A percentile compares a stretch with the other conserved stretches of the same genome.
Evolutionary conservation across 2,113 vertebrate species (phyloP).

Genomic region (Heteronetta atricapilla): DNA sequence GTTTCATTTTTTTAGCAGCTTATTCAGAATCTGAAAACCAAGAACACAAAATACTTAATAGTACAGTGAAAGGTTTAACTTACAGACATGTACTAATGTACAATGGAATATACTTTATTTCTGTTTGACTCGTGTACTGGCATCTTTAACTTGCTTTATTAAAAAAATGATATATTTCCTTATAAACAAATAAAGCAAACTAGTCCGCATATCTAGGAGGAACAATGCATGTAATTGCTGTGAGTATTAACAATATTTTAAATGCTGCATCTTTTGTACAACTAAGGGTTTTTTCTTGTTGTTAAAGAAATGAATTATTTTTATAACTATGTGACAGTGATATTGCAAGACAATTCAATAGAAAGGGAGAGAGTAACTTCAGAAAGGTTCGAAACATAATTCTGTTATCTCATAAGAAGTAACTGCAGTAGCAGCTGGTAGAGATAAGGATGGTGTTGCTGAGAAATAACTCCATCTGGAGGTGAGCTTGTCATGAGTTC

Average conservation of each 20-base stretch:
- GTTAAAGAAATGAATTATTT: neutral
- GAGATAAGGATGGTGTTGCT: neutral
- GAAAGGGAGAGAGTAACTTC: neutral
- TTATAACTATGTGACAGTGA: neutral
- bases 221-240: neutral
- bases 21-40: neutral
- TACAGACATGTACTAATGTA: neutral
- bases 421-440: neutral
- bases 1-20: neutral
- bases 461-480: neutral
- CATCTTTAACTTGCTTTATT: neutral
- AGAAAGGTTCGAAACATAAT: neutral
- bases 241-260: neutral
- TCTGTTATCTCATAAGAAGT: neutral
- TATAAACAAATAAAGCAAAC: neutral
- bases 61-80: neutral
- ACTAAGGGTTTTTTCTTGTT: neutral
- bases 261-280: neutral
- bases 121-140: neutral
- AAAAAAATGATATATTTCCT: neutral
- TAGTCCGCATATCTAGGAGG: neutral
- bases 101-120: neutral
- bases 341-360: neutral
- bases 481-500: neutral
- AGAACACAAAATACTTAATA: neutral